Evolutionary conservation across 53 echinoderm and acorn worm species (phyloP).

Genomic region (Glandiceps talaboti): DNA sequence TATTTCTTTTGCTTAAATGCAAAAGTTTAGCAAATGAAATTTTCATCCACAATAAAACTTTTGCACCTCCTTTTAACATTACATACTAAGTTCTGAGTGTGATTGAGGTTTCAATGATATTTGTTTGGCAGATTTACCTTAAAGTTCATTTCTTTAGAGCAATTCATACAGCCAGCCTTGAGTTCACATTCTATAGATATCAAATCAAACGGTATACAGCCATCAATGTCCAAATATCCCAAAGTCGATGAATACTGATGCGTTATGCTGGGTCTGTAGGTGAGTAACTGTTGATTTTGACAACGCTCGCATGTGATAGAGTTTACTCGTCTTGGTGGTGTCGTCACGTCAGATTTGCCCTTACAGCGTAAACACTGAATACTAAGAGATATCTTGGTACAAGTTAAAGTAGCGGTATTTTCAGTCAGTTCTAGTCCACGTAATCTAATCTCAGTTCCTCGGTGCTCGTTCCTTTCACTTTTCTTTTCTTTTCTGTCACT

Average conservation of each 20-base stretch:
- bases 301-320: conserved; percentile 49
- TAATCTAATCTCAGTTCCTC: conserved; percentile 68
- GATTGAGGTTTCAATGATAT: not conserved
- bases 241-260: conserved; percentile 57
- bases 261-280: conserved; percentile 55
- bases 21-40: not conserved
- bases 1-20: too few species aligned
- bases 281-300: conserved; percentile 52
- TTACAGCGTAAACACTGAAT: conserved; percentile 79
- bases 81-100: not conserved
- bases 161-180: conserved; percentile 40
- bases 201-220: conserved; percentile 71
- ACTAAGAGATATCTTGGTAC: conserved; percentile 31
- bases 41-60: not conserved
- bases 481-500: not conserved
- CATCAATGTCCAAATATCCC: conserved; percentile 79
- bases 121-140: conserved; percentile 22
- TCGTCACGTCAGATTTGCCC: conserved; percentile 38
- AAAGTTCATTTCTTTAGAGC: conserved; percentile 46
- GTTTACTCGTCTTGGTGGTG: conserved; percentile 42
- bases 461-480: conserved; percentile 16
- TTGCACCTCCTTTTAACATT: not conserved
- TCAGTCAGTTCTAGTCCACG: conserved; percentile 46
- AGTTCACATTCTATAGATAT: conserved; percentile 46
- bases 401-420: conserved; percentile 34